phyloP scores from a whole-genome alignment of 2,797 vertebrate genomes.

The Steatocranus sp. region DNA sequence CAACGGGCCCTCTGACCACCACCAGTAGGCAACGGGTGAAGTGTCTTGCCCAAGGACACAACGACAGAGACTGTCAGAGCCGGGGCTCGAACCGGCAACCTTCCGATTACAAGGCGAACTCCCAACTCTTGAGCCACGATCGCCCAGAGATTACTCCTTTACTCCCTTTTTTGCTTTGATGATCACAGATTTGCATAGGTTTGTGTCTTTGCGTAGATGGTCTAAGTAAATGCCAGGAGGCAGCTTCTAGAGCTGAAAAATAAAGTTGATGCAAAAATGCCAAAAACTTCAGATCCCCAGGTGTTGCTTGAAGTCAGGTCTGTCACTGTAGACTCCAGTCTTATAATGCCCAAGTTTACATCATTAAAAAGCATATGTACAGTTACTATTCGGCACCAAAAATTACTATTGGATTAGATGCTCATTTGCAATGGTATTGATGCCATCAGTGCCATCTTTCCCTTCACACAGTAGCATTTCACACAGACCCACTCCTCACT shows the following conservation, averaged over 20 bases:
- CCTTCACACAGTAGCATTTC: not conserved
- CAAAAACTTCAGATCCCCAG: not conserved
- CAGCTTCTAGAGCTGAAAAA: not conserved
- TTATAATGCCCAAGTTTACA: not conserved
- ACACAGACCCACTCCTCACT: not conserved
- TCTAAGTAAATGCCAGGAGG: not conserved
- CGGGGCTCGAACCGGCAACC: not conserved
- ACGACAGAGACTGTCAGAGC: not conserved
- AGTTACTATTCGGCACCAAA: not conserved
- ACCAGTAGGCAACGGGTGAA: not conserved
- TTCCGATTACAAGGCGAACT: not conserved
- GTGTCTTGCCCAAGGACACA: not conserved
- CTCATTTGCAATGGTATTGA: not conserved
- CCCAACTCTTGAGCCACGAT: not conserved
- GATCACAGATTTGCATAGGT: not conserved
- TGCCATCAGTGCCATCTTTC: not conserved
- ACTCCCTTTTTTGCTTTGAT: not conserved
- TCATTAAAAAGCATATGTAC: not conserved
- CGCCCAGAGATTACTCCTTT: not conserved
- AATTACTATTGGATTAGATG: not conserved
- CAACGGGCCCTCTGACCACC: rapidly evolving
- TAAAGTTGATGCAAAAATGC: not conserved
- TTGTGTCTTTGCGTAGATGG: not conserved
- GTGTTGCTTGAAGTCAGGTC: not conserved
- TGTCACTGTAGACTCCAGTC: not conserved